Base-by-base conservation (phyloP, 1,140 invertebrate genomes). In the Papilio helenus region DNA sequence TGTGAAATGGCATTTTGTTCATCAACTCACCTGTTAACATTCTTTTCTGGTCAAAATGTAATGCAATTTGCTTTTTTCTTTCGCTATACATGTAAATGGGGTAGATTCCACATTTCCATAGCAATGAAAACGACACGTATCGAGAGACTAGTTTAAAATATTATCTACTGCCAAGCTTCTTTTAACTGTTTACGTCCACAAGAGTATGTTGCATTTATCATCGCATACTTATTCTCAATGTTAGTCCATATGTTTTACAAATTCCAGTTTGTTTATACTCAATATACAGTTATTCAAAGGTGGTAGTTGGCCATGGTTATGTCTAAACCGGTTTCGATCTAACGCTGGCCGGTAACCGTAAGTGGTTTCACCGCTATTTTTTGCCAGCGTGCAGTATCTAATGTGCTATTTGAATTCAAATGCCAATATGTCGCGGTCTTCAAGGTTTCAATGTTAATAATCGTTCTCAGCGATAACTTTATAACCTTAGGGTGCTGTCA, bases 191-290 rank as follows among this genome's bases (percentile, higher is more conserved):
- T 29, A 68, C 29, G 14, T 26, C 23, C 18, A 5, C 16, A 65
- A 12, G 55, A 65, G 51, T 55, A 9, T 65, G 39, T 65, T 14
- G 34, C 58, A 68, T 78, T 68, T 26, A 5, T 14, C 34, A 39
- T 39, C 34, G 4, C 34, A 4, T 39, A 39, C 34, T 39, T 77
- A 51, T 46, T 61, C 72, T 73, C 80, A 83, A 68, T 18, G 61
- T 79, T 81, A 81, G n/a, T 82, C 74, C 79, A 34, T 72, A 44
- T 72, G 39, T 72, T 72, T 72, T 72, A 44, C n/a, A 49, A 74
- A 74, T 74, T 74, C 39, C 20, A 46, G 39, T 74, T 74, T 74
- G 42, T 74, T 51, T 74, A 74, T 74, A 74, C 42, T 74, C 72
- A 26, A 49, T 74, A 74, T 44, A 74, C 72, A 74, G 72, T 74